These are phyloP conservation scores for Prorops nasuta DNA, from an alignment of 1,140 invertebrate species.

Conservation along the genomic window DNA sequence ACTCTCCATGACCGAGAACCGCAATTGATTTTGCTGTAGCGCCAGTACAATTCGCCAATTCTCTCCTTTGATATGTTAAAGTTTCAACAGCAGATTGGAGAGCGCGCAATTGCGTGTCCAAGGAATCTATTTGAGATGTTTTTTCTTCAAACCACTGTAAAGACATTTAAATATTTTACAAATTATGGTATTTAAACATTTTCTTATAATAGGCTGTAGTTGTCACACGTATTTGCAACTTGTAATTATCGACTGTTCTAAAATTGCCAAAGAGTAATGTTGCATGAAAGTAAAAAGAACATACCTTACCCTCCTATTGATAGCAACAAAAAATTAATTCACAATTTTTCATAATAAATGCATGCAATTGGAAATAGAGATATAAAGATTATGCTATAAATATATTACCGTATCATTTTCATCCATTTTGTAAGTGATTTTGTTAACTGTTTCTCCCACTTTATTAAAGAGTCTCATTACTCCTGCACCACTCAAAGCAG, in stretches of 20 bases:
- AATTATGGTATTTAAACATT: too few relatives aligned
- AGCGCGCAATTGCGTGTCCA: constrained; percentile 87
- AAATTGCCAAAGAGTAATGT: too few relatives aligned
- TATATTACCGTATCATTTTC: constrained; percentile 90
- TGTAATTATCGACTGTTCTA: too few relatives aligned
- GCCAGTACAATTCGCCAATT: constrained; percentile 78
- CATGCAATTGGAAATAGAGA: constrained; percentile 23
- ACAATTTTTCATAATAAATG: constrained; percentile 31
- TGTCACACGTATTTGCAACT: too few relatives aligned
- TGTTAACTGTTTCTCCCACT: constrained; percentile 96
- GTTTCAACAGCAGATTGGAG: constrained; percentile 86
- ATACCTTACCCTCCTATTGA: constrained; percentile 44
- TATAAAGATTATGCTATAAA: constrained; percentile 8
- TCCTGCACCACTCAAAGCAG: constrained; percentile 92
- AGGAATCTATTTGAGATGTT: constrained; percentile 84
- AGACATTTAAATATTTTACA: too few relatives aligned
- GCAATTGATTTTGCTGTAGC: constrained; percentile 85
- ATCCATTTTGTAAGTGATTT: constrained; percentile 99
- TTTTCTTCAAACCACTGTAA: constrained; percentile 98
- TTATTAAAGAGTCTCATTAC: constrained; percentile 94
- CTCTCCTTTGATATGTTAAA: constrained; percentile 82
- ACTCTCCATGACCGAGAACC: constrained; percentile 91
- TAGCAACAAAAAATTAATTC: constrained; percentile 41
- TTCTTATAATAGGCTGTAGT: too few relatives aligned
- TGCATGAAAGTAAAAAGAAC: too few relatives aligned